Evolutionary conservation across 1,140 invertebrate species (phyloP).

Genomic region (Harpegnathos saltator): DNA sequence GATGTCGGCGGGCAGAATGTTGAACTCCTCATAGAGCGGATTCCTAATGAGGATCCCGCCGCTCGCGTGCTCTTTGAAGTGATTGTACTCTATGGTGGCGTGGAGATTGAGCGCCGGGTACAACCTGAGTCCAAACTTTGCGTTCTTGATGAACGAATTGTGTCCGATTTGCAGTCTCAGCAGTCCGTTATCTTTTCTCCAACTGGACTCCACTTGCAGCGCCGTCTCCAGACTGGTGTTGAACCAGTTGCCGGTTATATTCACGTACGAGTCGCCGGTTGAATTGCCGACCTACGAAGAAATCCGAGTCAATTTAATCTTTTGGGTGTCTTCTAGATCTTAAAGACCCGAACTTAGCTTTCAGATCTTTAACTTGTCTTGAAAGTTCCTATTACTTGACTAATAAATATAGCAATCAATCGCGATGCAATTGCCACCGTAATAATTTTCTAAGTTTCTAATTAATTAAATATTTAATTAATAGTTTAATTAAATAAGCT

Average conservation of each 20-base stretch:
- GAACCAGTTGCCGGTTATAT: slow-evolving; percentile 95
- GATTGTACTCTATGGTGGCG: slow-evolving; percentile 94
- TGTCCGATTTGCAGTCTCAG: slow-evolving; percentile 93
- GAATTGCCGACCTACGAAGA: slow-evolving; percentile 89
- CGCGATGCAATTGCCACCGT: no score
- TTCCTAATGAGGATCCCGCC: slow-evolving; percentile 96
- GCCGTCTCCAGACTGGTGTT: slow-evolving; percentile 91
- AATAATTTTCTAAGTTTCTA: no score
- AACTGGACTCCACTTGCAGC: slow-evolving; percentile 93
- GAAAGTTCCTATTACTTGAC: no score
- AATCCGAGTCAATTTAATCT: not conserved
- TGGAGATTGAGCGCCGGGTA: slow-evolving; percentile 94
- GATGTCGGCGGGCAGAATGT: slow-evolving; percentile 89
- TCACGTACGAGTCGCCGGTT: slow-evolving; percentile 91
- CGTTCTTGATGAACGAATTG: slow-evolving; percentile 93
- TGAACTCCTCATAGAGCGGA: slow-evolving; percentile 90
- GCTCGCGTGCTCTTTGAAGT: slow-evolving; percentile 92
- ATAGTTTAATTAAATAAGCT: no score
- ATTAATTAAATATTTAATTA: no score
- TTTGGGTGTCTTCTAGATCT: no score
- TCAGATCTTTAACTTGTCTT: no score
- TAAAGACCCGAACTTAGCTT: no score
- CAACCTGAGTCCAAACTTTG: slow-evolving; percentile 91
- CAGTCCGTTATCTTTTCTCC: slow-evolving; percentile 87
- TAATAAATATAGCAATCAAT: no score